These are phyloP conservation scores for Argopecten irradians DNA, from an alignment of 1,140 invertebrate species.

Conservation along the genomic window DNA sequence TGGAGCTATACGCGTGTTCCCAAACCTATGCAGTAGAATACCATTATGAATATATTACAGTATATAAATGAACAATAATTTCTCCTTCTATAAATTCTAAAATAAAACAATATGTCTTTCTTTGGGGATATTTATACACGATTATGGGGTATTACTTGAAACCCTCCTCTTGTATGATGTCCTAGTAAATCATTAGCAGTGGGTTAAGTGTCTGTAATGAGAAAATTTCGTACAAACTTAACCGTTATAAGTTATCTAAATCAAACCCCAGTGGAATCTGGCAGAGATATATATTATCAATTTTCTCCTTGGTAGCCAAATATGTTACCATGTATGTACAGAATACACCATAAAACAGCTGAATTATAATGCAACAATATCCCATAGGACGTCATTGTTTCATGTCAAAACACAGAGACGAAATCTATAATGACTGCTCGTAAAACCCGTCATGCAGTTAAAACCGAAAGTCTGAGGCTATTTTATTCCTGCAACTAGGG, in stretches of 20 bases:
- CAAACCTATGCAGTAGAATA: no score
- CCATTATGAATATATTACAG: no score
- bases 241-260: not conserved
- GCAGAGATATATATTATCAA: not conserved
- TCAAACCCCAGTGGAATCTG: not conserved
- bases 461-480: not conserved
- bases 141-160: not conserved
- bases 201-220: not conserved
- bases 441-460: not conserved
- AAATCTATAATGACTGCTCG: not conserved
- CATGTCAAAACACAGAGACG: not conserved
- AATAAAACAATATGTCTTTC: not conserved
- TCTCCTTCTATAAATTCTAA: not conserved
- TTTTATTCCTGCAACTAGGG: not conserved
- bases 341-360: slow-evolving; percentile 6
- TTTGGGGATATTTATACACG: not conserved
- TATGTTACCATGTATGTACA: not conserved
- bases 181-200: not conserved
- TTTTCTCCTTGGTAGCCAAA: not conserved
- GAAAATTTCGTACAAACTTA: not conserved
- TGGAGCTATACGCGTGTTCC: not conserved
- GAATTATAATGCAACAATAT: not conserved
- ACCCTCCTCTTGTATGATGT: not conserved
- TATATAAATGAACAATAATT: no score
- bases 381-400: slow-evolving; percentile 20